Conservation (phyloP, 2,888 invertebrate genomes). For the Patella depressa region DNA sequence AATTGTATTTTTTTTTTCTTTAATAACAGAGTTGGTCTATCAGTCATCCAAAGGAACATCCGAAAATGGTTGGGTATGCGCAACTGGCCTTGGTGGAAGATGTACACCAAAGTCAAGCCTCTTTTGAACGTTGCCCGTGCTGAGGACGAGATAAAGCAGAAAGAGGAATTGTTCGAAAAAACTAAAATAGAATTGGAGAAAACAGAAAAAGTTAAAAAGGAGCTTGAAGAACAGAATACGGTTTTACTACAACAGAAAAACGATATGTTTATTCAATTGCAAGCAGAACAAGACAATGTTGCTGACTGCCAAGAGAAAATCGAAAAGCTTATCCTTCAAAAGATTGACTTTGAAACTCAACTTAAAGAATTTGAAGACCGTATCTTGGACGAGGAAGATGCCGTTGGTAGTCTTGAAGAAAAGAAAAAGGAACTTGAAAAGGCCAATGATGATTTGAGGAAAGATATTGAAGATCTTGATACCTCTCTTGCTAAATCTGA, state of each 20-base stretch:
- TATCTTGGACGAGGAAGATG: constrained; percentile 95
- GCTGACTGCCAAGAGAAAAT: constrained; percentile 92
- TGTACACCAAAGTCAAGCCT: constrained; percentile 83
- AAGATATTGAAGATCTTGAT: constrained; percentile 96
- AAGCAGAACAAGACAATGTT: constrained; percentile 81
- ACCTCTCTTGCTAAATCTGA: constrained; percentile 80
- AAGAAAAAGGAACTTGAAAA: constrained; percentile 96
- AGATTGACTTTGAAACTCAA: constrained; percentile 94
- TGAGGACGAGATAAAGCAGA: constrained; percentile 95
- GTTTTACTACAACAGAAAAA: constrained; percentile 94
- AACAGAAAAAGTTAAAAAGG: constrained; percentile 96
- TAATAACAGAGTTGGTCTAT: constrained; percentile 47
- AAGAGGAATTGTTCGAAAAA: constrained; percentile 95
- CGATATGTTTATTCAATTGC: constrained; percentile 85
- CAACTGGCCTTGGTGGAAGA: constrained; percentile 99
- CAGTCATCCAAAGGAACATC: constrained; percentile 92
- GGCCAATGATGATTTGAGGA: constrained; percentile 93
- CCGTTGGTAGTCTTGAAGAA: constrained; percentile 92
- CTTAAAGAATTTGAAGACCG: constrained; percentile 95
- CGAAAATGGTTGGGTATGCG: constrained; percentile 97
- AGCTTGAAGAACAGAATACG: constrained; percentile 90
- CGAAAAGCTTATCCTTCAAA: constrained; percentile 92
- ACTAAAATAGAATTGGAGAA: constrained; percentile 92
- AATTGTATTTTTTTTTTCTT: too few relatives aligned
- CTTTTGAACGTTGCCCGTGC: constrained; percentile 97